A percentile compares a stretch with the other conserved stretches of the same genome.
These are phyloP conservation scores for Synodontis membranacea DNA, from an alignment of 2,113 vertebrate genomes.

Conservation along the genomic window DNA sequence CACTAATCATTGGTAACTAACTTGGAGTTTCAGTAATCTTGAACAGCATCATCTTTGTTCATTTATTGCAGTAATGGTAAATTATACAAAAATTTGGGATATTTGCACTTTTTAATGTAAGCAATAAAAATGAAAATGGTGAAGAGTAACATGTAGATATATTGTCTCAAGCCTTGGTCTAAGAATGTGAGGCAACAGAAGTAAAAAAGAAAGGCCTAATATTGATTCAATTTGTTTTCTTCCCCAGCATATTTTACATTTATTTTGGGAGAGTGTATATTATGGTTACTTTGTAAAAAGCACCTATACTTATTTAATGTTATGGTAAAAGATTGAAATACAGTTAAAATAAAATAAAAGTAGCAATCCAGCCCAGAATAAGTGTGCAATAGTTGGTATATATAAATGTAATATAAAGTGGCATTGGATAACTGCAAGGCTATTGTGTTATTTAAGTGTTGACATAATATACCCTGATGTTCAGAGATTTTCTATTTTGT, in stretches of 20 bases:
- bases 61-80: background rate
- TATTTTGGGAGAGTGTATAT: background rate
- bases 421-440: conserved; percentile 27
- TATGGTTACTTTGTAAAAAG: background rate
- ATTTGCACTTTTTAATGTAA: background rate
- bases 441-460: conserved; percentile 9
- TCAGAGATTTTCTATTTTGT: conserved; percentile 4
- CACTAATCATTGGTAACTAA: conserved; percentile 36
- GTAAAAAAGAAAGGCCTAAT: background rate
- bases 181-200: background rate
- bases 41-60: background rate
- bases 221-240: background rate
- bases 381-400: background rate
- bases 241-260: background rate
- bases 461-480: background rate
- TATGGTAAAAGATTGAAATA: conserved; percentile 28
- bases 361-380: background rate
- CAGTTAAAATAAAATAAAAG: background rate
- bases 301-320: background rate
- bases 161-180: background rate
- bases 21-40: conserved; percentile 5
- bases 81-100: background rate
- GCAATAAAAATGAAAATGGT: background rate
- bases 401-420: conserved; percentile 20
- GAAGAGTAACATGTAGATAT: background rate